Base-by-base conservation (phyloP, 2,113 vertebrate genomes). In the Chaetodon auriga region DNA sequence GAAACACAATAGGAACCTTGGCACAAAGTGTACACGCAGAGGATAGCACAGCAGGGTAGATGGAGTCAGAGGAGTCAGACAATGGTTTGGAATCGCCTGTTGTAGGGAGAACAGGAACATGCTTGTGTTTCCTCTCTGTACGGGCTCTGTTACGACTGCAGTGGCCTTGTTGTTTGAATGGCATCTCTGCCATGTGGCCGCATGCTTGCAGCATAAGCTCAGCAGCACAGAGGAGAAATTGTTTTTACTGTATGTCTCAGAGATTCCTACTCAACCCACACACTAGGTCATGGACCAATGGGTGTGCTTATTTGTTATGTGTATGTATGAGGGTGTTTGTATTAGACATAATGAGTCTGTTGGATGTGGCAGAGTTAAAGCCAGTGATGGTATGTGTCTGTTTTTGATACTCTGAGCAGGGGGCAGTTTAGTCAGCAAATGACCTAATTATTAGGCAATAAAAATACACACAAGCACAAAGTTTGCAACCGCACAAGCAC, bases 161-260 rank as follows among this genome's bases (percentile, higher is more conserved):
- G 73, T 16, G 80, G 87, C 75, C 68, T 83, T 89, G 89, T 92
- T 93, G 89, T 90, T 84, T 90, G 87, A 92, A 89, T 87, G 87
- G 83, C 89, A 91, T 94, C 78, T 68, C 78, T 35, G 6, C 78
- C 90, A 91, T 93, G 90, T 85, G 86, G 86, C 89, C 70, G 83
- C 91, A 84, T 93, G 92, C 83, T 93, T 94, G 75, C 48, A 76
- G 82, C 87, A 87, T 94, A 90, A 93, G 86, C 89, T 93, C 91
- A 92, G 87, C 84, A 78, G 90, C 84, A 94, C 91, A 92, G 89
- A 89, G 89, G 88, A 90, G 83, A 93, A 94, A 92, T 94, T 91
- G 90, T 92, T 92, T 91, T 91, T 87, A 30, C 30, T 30, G 30
- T 30, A 90, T 91, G 87, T 96, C 89, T 91, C 86, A 88, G 68